Evolutionary conservation across 1,140 invertebrate genomes (phyloP).

Genomic region (Leguminivora glycinivorella): DNA sequence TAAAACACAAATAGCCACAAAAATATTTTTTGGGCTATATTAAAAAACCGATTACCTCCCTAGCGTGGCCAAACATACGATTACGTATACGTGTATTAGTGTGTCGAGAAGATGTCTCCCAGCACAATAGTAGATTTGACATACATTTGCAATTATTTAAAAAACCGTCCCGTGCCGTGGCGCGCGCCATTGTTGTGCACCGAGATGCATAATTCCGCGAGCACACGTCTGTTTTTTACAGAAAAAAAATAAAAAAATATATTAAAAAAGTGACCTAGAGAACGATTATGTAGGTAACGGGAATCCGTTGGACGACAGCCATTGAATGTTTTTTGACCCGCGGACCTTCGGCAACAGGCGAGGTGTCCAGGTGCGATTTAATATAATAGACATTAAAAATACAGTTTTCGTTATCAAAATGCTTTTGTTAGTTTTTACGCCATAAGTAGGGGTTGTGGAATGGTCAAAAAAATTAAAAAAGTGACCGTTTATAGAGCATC

Average conservation of each 20-base stretch:
- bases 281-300: conserved; percentile 57
- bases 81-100: conserved; percentile 31
- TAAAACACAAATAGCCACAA: no score
- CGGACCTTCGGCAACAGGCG: conserved; percentile 60
- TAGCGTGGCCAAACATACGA: not conserved
- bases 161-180: conserved; percentile 63
- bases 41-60: not conserved
- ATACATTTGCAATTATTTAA: conserved; percentile 62
- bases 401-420: conserved; percentile 43
- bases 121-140: conserved; percentile 63
- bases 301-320: conserved; percentile 58
- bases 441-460: not conserved
- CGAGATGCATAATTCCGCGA: conserved; percentile 76
- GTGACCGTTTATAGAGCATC: not conserved
- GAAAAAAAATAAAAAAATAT: conserved; percentile 49
- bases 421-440: conserved; percentile 37
- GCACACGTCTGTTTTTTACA: conserved; percentile 73
- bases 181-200: conserved; percentile 66
- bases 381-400: conserved; percentile 48
- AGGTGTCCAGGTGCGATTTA: conserved; percentile 63
- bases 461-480: not conserved
- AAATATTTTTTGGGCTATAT: no score
- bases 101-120: conserved; percentile 50
- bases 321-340: conserved; percentile 71
- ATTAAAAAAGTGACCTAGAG: conserved; percentile 66